These are phyloP conservation scores for Halocaridina rubra DNA, from an alignment of 2,888 invertebrate species.

Conservation along the genomic window DNA sequence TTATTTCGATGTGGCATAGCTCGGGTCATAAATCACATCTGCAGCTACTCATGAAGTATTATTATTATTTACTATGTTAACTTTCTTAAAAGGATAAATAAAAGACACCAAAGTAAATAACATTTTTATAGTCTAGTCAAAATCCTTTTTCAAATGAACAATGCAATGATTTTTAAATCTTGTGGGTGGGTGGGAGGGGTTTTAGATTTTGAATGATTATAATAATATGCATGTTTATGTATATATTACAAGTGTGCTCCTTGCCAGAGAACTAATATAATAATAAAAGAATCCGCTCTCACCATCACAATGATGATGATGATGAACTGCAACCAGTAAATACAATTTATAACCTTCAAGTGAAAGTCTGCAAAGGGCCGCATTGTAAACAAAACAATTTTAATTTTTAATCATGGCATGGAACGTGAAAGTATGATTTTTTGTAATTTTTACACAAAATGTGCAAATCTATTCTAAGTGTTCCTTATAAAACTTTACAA, in stretches of 20 bases:
- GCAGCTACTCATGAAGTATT: no score
- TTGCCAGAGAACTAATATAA: constrained; percentile 14
- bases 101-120: constrained; percentile 35
- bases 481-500: constrained; percentile 50
- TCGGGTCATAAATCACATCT: no score
- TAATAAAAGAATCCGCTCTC: neutral
- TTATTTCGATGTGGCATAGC: no score
- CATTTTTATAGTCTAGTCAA: constrained; percentile 56
- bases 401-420: constrained; percentile 15
- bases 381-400: no score
- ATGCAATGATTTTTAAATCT: constrained; percentile 45
- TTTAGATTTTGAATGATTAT: constrained; percentile 44
- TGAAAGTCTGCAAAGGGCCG: no score
- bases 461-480: constrained; percentile 54
- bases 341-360: no score
- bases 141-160: constrained; percentile 52
- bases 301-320: no score
- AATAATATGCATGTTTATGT: no score
- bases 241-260: constrained; percentile 47
- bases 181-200: no score
- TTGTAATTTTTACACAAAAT: constrained; percentile 48
- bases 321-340: no score
- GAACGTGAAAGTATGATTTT: constrained; percentile 44
- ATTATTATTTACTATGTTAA: no score
- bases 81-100: neutral